phyloP scores from a whole-genome alignment of 2,113 vertebrate genomes.

The Sardina pilchardus region DNA sequence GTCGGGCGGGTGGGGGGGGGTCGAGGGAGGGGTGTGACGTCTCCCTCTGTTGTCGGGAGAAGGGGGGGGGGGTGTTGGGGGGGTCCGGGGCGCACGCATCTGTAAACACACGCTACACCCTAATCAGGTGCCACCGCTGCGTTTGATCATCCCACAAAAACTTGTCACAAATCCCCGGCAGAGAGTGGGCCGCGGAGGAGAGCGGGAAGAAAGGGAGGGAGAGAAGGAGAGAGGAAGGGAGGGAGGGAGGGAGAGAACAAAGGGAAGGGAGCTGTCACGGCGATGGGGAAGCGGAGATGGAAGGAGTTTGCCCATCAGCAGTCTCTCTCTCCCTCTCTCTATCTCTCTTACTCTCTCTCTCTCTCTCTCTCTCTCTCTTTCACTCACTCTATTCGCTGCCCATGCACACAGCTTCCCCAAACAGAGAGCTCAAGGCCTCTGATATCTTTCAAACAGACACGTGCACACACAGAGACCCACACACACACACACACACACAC shows the following conservation, averaged over 20 bases:
- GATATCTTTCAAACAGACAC: conserved; percentile 44
- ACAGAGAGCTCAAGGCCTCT: conserved; percentile 72
- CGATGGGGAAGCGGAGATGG: conserved; percentile 76
- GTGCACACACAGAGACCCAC: neutral
- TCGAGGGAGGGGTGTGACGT: conserved; percentile 74
- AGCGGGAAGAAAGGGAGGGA: conserved; percentile 72
- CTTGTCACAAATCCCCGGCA: conserved; percentile 91
- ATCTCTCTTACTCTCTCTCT: conserved; percentile 57
- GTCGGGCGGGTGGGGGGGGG: conserved; percentile 56
- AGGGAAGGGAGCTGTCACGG: conserved; percentile 84
- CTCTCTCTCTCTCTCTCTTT: conserved; percentile 58
- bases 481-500: neutral
- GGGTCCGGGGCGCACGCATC: conserved; percentile 81
- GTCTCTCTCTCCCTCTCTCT: conserved; percentile 63
- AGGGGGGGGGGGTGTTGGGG: conserved; percentile 10
- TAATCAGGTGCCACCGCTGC: conserved; percentile 90
- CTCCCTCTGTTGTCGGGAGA: conserved; percentile 80
- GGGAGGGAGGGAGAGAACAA: conserved; percentile 88
- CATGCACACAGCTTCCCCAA: conserved; percentile 63
- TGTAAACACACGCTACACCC: conserved; percentile 89
- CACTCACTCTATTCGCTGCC: conserved; percentile 59
- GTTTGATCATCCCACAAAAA: conserved; percentile 92
- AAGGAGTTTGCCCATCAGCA: conserved; percentile 85
- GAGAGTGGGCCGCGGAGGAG: conserved; percentile 79
- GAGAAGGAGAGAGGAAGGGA: conserved; percentile 73